Evolutionary conservation across 2,888 invertebrate species (phyloP).

Genomic region (Lithosia quadra): DNA sequence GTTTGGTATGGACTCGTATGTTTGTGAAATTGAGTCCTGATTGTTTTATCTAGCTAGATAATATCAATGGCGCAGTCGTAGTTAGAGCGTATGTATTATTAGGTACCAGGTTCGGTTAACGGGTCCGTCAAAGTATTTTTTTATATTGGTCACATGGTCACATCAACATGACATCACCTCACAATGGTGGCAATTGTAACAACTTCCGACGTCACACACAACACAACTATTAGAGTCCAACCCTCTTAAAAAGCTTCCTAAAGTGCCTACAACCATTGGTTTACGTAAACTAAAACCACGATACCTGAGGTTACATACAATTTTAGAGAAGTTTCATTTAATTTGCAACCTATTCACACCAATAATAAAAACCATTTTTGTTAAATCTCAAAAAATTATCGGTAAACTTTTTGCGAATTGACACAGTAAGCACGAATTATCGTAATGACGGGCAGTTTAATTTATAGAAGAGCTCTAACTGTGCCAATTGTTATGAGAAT

Average conservation of each 20-base stretch:
- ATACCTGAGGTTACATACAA: conserved; percentile 20
- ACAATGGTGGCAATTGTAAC: neutral
- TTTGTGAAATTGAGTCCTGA: neutral
- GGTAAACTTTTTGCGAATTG: conserved; percentile 48
- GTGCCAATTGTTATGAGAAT: conserved; percentile 51
- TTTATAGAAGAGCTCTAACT: conserved; percentile 66
- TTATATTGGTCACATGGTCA: too few species aligned
- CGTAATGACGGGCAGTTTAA: conserved; percentile 68
- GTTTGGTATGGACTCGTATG: neutral
- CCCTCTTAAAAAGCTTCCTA: conserved; percentile 3
- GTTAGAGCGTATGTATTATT: neutral
- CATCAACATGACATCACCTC: too few species aligned
- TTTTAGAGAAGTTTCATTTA: conserved; percentile 10
- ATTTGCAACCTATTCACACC: conserved; percentile 9
- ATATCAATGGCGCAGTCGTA: neutral
- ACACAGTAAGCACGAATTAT: conserved; percentile 69
- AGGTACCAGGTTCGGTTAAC: neutral
- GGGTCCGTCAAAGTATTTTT: neutral
- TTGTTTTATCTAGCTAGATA: neutral
- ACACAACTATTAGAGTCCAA: neutral
- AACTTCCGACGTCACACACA: neutral
- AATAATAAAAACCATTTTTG: conserved; percentile 24
- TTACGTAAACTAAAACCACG: conserved; percentile 16
- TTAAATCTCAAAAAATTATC: conserved; percentile 6
- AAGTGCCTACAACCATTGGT: neutral